Evolutionary conservation across 2,888 invertebrate species (phyloP).

Genomic region (Liposcelis brunnea): DNA sequence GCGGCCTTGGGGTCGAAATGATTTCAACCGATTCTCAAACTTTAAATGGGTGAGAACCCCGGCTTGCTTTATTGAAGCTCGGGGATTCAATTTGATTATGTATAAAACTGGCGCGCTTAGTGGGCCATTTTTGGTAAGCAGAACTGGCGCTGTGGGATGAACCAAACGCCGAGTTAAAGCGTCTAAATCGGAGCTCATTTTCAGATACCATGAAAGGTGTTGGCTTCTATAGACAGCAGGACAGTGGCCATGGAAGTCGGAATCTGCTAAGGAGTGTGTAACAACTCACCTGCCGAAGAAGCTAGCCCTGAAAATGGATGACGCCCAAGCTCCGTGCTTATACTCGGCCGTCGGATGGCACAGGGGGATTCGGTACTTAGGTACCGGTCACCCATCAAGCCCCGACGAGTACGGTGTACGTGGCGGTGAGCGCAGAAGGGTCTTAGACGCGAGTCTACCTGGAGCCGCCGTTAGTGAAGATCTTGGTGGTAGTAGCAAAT

Average conservation of each 20-base stretch:
- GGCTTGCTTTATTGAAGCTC: constrained; percentile 38
- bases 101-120: constrained; percentile 38
- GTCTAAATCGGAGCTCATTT: constrained; percentile 43
- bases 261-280: constrained; percentile 38
- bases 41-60: constrained; percentile 54
- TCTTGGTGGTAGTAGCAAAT: constrained; percentile 57
- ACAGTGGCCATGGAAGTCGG: constrained; percentile 62
- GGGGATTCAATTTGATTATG: constrained; percentile 26
- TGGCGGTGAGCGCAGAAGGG: constrained; percentile 35
- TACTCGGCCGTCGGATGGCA: constrained; percentile 27
- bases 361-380: constrained; percentile 17
- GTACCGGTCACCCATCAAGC: constrained; percentile 29
- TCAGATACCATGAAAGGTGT: constrained; percentile 43
- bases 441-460: constrained; percentile 30
- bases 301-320: constrained; percentile 47
- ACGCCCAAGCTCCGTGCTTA: constrained; percentile 38
- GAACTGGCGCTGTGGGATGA: constrained; percentile 66
- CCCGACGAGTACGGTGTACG: constrained; percentile 41
- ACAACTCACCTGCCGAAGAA: constrained; percentile 27
- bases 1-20: constrained; percentile 50
- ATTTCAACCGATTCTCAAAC: constrained; percentile 60
- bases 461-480: constrained; percentile 37
- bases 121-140: constrained; percentile 61
- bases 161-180: constrained; percentile 53
- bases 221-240: constrained; percentile 48